A percentile compares a stretch with the other conserved stretches of the same genome.
phyloP scores from a whole-genome alignment of 2,797 vertebrate genomes.

The Karalla daura region DNA sequence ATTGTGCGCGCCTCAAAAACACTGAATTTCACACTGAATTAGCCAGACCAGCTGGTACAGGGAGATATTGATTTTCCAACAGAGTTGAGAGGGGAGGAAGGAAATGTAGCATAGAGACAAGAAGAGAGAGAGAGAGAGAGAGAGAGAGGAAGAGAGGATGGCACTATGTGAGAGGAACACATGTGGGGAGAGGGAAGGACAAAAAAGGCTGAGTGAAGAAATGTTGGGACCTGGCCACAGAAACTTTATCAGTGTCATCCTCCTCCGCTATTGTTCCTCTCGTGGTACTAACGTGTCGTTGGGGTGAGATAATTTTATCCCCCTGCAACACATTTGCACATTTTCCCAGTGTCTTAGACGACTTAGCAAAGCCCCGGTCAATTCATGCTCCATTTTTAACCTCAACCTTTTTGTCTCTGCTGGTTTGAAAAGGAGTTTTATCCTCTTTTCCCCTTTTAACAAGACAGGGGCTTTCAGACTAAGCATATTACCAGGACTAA shows the following conservation, averaged over 20 bases:
- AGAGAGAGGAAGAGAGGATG: slow-evolving; percentile 46
- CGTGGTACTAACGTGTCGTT: slow-evolving; percentile 34
- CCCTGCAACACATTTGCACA: slow-evolving; percentile 22
- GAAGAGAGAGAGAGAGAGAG: slow-evolving; percentile 49
- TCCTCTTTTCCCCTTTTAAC: slow-evolving; percentile 61
- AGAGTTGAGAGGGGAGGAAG: slow-evolving; percentile 59
- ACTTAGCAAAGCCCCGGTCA: slow-evolving; percentile 40
- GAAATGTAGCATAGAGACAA: slow-evolving; percentile 55
- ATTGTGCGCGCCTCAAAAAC: slow-evolving; percentile 71
- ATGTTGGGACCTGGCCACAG: slow-evolving; percentile 28
- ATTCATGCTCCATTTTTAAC: slow-evolving; percentile 44
- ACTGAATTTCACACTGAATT: slow-evolving; percentile 81
- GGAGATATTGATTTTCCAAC: slow-evolving; percentile 81
- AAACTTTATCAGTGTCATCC: slow-evolving; percentile 49
- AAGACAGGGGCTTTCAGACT: slow-evolving; percentile 51
- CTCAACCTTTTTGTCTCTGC: slow-evolving; percentile 44
- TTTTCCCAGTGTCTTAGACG: slow-evolving; percentile 11
- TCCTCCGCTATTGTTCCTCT: slow-evolving; percentile 30
- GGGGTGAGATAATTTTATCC: slow-evolving; percentile 34
- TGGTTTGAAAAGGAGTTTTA: slow-evolving; percentile 57
- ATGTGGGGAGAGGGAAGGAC: slow-evolving; percentile 44
- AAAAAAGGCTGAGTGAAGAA: slow-evolving; percentile 57
- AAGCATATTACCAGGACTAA: slow-evolving; percentile 59
- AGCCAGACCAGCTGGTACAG: slow-evolving; percentile 76
- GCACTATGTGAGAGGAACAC: slow-evolving; percentile 50